Percentiles rank a stretch among this genome's conserved stretches.
Conservation (phyloP, 1,140 invertebrate genomes). For the Tetragonula clypearis region DNA sequence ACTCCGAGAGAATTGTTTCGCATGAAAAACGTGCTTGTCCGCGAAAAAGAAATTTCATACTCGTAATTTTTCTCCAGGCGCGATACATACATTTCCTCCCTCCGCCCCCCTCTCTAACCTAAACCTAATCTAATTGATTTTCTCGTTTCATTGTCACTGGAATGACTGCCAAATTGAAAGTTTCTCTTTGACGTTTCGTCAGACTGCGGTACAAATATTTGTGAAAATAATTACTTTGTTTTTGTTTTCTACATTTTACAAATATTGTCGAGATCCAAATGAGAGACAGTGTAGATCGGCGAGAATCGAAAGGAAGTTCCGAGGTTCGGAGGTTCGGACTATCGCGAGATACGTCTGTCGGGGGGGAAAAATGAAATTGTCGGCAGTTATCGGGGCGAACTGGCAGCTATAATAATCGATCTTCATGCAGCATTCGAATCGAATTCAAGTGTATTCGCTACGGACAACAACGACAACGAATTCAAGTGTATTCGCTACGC, state of each 20-base stretch:
- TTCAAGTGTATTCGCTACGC: constrained; percentile 26
- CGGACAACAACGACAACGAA: constrained; percentile 23
- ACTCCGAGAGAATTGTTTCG: not conserved
- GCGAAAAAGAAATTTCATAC: not conserved
- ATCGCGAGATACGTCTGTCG: constrained; percentile 10
- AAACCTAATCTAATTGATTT: too few species aligned
- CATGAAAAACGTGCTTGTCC: not conserved
- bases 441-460: constrained; percentile 37
- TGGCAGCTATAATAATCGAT: constrained; percentile 63
- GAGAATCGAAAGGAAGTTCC: constrained; percentile 1
- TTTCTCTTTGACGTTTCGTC: too few species aligned
- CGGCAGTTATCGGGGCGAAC: constrained; percentile 51
- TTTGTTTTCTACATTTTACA: too few species aligned
- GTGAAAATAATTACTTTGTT: too few species aligned
- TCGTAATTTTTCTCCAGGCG: not conserved
- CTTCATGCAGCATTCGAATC: constrained; percentile 23
- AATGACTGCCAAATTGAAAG: too few species aligned
- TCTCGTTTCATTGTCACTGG: too few species aligned
- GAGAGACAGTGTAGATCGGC: not conserved
- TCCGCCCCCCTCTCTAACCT: too few species aligned
- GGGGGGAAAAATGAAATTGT: constrained; percentile 58
- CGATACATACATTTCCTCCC: too few species aligned
- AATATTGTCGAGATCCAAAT: too few species aligned
- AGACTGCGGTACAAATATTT: too few species aligned
- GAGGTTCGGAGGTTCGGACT: not conserved